A percentile compares a stretch with the other conserved stretches of the same genome.
Conservation (phyloP, 2,797 vertebrate species). For the Lemur catta region DNA sequence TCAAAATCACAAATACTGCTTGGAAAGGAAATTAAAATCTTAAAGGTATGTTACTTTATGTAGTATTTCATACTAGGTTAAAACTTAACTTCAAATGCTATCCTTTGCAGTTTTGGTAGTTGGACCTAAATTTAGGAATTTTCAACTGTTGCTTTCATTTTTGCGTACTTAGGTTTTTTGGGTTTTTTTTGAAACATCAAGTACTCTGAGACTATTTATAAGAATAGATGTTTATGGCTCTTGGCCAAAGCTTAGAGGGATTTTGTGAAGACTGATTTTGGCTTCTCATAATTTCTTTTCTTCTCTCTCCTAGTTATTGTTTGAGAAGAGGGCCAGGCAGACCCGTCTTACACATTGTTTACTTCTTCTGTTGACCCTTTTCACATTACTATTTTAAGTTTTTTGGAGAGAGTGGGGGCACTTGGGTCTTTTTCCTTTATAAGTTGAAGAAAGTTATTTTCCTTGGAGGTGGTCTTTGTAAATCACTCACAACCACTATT, state of each 20-base stretch:
- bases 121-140: constrained; percentile 17
- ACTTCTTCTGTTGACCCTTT: background rate
- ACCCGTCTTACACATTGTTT: background rate
- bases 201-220: constrained; percentile 5
- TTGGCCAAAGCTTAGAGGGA: background rate
- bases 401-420: background rate
- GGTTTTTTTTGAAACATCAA: background rate
- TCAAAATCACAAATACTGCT: constrained; percentile 98
- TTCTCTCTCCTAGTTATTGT: background rate
- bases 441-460: constrained; percentile 37
- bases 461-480: constrained; percentile 15
- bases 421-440: background rate
- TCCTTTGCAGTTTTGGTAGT: constrained; percentile 14
- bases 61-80: background rate
- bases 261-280: constrained; percentile 40
- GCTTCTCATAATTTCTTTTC: background rate
- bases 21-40: constrained; percentile 86
- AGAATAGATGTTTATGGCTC: constrained; percentile 22
- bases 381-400: background rate
- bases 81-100: constrained; percentile 11
- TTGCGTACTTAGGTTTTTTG: background rate
- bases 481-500: background rate
- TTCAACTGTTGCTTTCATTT: constrained; percentile 51
- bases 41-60: constrained; percentile 71
- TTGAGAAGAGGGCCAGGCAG: background rate